phyloP scores from a whole-genome alignment of 2,113 vertebrate genomes.

The Numida meleagris region DNA sequence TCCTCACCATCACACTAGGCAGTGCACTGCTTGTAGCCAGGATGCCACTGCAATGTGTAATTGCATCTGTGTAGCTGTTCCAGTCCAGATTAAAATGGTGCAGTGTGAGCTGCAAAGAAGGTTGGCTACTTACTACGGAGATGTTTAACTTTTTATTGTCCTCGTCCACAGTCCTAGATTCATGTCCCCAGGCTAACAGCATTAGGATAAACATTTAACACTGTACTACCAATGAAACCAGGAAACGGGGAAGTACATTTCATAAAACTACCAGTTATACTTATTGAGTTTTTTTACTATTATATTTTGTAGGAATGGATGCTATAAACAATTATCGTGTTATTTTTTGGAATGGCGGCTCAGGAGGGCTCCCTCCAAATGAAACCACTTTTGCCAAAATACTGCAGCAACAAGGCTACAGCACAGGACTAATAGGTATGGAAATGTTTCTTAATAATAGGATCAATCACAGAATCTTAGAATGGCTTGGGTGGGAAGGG shows the following conservation, averaged over 20 bases:
- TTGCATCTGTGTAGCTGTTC: neutral
- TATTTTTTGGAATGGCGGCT: conserved; percentile 62
- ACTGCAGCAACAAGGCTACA: conserved; percentile 71
- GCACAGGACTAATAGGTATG: conserved; percentile 78
- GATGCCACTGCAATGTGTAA: neutral
- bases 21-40: neutral
- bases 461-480: neutral
- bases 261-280: neutral
- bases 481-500: neutral
- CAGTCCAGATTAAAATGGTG: neutral
- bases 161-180: neutral
- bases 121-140: neutral
- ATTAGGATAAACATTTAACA: neutral
- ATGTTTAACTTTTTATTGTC: neutral
- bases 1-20: neutral
- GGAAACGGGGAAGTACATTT: neutral
- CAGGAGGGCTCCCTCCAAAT: conserved; percentile 74
- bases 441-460: neutral
- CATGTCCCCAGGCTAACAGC: neutral
- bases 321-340: conserved; percentile 27
- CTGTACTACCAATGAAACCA: neutral
- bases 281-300: neutral
- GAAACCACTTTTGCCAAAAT: conserved; percentile 80
- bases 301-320: conserved; percentile 66
- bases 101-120: neutral